A percentile compares a stretch with the other conserved stretches of the same genome.
Conservation (phyloP, 1,140 invertebrate genomes). For the Manduca sexta region DNA sequence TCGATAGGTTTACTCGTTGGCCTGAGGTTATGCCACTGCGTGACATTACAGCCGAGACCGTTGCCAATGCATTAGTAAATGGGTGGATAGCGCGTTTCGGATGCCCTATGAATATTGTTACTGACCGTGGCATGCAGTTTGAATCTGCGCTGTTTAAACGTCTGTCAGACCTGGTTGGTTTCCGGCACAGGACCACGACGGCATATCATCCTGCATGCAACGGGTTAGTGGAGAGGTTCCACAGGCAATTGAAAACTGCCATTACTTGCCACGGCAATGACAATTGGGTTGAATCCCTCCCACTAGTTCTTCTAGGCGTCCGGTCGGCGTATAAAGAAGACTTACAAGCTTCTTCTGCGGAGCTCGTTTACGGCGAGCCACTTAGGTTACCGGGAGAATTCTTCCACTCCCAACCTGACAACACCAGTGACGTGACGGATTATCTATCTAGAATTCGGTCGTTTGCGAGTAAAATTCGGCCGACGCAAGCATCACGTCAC, state of each 20-base stretch:
- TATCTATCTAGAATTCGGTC: conserved; percentile 7
- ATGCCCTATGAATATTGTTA: neutral
- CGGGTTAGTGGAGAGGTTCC: conserved; percentile 34
- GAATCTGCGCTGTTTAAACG: neutral
- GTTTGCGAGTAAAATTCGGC: conserved; percentile 14
- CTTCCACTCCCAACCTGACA: conserved; percentile 16
- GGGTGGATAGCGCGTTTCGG: conserved; percentile 3
- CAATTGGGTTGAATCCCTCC: conserved; percentile 45
- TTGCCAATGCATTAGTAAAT: neutral
- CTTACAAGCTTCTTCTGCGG: conserved; percentile 34
- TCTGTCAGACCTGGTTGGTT: neutral
- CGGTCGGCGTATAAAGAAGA: conserved; percentile 43
- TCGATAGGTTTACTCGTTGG: conserved; percentile 2
- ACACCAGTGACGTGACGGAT: conserved; percentile 10
- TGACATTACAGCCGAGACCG: neutral
- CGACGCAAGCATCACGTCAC: conserved; percentile 13
- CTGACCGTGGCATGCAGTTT: neutral
- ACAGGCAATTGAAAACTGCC: conserved; percentile 30
- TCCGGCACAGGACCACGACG: neutral
- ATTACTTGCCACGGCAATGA: conserved; percentile 31
- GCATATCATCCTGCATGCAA: conserved; percentile 9
- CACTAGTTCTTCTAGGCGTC: conserved; percentile 57
- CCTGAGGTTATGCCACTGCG: neutral
- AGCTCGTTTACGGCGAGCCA: conserved; percentile 28
- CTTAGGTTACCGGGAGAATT: conserved; percentile 42